Conservation (phyloP, 2,113 vertebrate genomes). For the Menura novaehollandiae region DNA sequence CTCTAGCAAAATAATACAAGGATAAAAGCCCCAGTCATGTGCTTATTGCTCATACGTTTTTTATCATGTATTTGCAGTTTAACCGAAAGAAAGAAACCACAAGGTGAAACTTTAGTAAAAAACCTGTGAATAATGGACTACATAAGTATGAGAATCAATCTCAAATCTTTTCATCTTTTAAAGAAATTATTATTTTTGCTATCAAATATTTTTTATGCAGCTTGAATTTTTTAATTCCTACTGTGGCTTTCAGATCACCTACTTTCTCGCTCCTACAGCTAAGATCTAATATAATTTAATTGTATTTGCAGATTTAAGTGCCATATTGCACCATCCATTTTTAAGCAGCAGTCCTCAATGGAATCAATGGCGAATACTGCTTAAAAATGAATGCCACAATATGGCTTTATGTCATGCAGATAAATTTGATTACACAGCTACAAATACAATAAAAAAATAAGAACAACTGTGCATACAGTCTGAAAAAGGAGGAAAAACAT, state of each 20-base stretch:
- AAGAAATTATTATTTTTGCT: neutral
- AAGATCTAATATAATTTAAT: neutral
- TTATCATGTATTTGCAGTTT: neutral
- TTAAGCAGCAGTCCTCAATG: neutral
- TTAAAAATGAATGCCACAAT: neutral
- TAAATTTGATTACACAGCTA: neutral
- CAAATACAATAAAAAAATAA: neutral
- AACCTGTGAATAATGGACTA: neutral
- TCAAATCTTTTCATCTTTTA: neutral
- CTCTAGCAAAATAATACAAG: neutral
- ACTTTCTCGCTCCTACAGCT: neutral
- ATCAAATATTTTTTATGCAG: neutral
- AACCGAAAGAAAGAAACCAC: neutral
- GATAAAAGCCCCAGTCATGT: neutral
- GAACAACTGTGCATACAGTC: neutral
- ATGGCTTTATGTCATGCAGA: neutral
- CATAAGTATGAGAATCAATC: neutral
- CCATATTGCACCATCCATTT: neutral
- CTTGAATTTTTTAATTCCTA: neutral
- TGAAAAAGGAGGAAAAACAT: neutral
- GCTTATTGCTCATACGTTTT: neutral
- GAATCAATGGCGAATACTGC: neutral
- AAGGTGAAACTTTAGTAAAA: neutral
- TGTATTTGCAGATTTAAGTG: neutral
- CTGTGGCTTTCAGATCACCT: neutral